phyloP scores from a whole-genome alignment of 2,797 vertebrate genomes.

The Helicolenus hilgendorfi region DNA sequence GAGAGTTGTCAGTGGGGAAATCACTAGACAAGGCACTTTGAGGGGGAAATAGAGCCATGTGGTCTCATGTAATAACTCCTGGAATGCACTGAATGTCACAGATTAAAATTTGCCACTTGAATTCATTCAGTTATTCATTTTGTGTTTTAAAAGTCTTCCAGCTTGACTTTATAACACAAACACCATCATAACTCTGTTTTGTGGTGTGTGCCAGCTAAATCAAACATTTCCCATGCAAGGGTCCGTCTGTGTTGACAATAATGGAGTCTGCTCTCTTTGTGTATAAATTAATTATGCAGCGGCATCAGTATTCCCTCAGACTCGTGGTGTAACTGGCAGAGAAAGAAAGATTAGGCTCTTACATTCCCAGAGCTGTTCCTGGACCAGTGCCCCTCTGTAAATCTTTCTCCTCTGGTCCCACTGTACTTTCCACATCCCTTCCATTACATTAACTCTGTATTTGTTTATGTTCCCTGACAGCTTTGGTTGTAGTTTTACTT shows the following conservation, averaged over 20 bases:
- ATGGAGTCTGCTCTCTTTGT: conserved; percentile 38
- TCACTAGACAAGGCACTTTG: neutral
- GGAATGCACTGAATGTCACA: neutral
- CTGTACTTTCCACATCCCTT: conserved; percentile 13
- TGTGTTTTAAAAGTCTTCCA: neutral
- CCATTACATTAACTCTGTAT: conserved; percentile 14
- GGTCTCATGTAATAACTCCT: neutral
- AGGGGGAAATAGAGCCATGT: neutral
- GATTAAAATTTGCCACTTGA: neutral
- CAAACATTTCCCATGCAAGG: conserved; percentile 30
- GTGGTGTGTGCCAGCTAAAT: conserved; percentile 2
- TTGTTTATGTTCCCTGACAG: conserved; percentile 24
- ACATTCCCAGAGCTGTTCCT: conserved; percentile 47
- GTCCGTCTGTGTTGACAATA: conserved; percentile 41
- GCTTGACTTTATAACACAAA: conserved; percentile 10
- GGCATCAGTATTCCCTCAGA: conserved; percentile 48
- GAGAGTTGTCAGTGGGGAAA: neutral
- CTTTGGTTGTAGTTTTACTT: neutral
- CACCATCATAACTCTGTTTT: neutral
- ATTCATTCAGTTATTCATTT: neutral
- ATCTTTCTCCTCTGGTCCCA: conserved; percentile 25
- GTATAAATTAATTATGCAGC: conserved; percentile 60
- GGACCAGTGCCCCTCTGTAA: conserved; percentile 45
- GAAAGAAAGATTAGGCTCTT: conserved; percentile 27
- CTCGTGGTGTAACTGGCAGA: conserved; percentile 42